phyloP scores from a whole-genome alignment of 2,888 invertebrate genomes.

The Trachelus stipa region DNA sequence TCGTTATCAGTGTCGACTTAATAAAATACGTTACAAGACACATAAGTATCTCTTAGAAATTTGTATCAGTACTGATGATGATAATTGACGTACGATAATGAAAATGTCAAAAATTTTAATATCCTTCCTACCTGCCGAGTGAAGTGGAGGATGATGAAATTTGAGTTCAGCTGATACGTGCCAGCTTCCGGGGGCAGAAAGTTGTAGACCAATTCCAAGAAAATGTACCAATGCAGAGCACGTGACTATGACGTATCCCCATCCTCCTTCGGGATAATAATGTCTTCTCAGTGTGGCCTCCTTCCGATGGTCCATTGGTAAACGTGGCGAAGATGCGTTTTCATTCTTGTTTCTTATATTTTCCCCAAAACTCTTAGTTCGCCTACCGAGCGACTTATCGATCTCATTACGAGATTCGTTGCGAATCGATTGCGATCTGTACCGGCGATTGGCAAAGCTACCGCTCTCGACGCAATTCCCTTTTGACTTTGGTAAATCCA shows the following conservation, averaged over 20 bases:
- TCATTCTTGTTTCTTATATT: conserved; percentile 23
- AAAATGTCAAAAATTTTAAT: not conserved
- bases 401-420: conserved; percentile 34
- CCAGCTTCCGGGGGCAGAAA: conserved; percentile 63
- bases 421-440: conserved; percentile 39
- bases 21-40: too few relatives aligned
- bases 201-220: conserved; percentile 81
- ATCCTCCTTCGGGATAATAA: conserved; percentile 89
- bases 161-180: conserved; percentile 72
- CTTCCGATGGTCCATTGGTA: conserved; percentile 43
- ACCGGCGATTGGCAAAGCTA: conserved; percentile 36
- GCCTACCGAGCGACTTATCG: conserved; percentile 29
- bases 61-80: not conserved
- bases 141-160: conserved; percentile 73
- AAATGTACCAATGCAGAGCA: conserved; percentile 81
- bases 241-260: conserved; percentile 85
- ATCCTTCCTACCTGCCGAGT: conserved; percentile 72
- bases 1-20: too few relatives aligned
- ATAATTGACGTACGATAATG: not conserved
- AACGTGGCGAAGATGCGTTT: conserved; percentile 25
- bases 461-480: conserved; percentile 37
- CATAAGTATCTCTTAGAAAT: not conserved
- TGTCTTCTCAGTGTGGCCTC: conserved; percentile 72
- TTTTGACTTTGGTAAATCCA: conserved; percentile 21
- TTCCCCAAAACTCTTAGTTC: conserved; percentile 44